Base-by-base conservation (phyloP, 2,888 invertebrate genomes). In the Meandrusa payeni region DNA sequence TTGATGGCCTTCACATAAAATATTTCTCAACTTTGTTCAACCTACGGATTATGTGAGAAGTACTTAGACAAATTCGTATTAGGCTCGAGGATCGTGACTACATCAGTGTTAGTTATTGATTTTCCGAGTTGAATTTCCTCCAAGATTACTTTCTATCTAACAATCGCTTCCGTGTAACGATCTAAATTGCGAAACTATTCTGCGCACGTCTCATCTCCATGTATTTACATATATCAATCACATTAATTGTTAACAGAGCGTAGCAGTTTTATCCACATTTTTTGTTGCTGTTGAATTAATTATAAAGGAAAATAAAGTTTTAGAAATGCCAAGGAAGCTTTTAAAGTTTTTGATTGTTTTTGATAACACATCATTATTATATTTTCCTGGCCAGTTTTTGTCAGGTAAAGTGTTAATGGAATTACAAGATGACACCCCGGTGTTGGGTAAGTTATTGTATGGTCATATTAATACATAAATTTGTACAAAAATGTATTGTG, bases 321-420 rank as follows among this genome's bases (percentile, higher is more conserved):
- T 13, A 4, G 85, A 66, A 65, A 95, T 95, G 95, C 94, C 95
- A 57, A 90, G 95, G 62, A 97, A 97, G 86, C 88, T 97, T 59
- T 90, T 96, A 53, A 97, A 97, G 86, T 97, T 97, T 82, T 89
- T 97, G 48, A 97, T 97, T 63, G 91, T 97, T 52, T 96, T 97
- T 82, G 97, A 97, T 83, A 97, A 97, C 74, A 95, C 96, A 31
- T 97, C 96, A 61, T 85, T 97, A 52, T 81, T 97, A 46, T 97
- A 97, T 79, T 97, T 97, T 73, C 97, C 97, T 47, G 97, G 97
- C 3, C 96, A 97, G 78, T 97, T 97, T 79, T 88, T 97, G 53
- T 96, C 96, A 40, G 97, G 97, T 24, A 91, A 96, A 69, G 97
- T 97, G 43, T 90, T 97, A 40, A 93, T 97, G 71, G 97, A 97